These are phyloP conservation scores for Hirtodrosophila duncani DNA, from an alignment of 2,888 invertebrate genomes.

Conservation along the genomic window DNA sequence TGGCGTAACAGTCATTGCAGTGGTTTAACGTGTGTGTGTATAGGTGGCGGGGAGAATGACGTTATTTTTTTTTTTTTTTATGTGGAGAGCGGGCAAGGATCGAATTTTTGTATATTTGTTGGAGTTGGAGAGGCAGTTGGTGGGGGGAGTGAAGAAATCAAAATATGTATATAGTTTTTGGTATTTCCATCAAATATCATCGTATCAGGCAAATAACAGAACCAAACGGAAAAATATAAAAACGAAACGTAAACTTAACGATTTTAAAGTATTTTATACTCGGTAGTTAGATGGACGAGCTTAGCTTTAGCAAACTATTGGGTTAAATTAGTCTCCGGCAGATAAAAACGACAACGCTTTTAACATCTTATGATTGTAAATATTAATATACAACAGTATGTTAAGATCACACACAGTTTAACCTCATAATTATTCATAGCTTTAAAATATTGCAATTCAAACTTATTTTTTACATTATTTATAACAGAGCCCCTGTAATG, in stretches of 20 bases:
- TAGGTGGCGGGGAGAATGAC: slow-evolving; percentile 14
- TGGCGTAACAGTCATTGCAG: no score
- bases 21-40: slow-evolving; percentile 8
- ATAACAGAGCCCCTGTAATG: no score
- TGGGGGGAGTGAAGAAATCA: slow-evolving; percentile 48
- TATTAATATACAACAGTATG: not conserved
- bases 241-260: slow-evolving; percentile 26
- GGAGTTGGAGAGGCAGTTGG: not conserved
- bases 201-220: no score
- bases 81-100: slow-evolving; percentile 13
- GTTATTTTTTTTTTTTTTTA: slow-evolving; percentile 8
- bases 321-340: slow-evolving; percentile 17
- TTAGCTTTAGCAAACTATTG: slow-evolving; percentile 8
- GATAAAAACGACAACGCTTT: not conserved
- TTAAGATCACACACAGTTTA: not conserved
- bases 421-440: no score
- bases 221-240: slow-evolving; percentile 10
- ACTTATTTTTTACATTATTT: no score
- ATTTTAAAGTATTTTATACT: slow-evolving; percentile 9
- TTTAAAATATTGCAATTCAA: no score
- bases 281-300: slow-evolving; percentile 42
- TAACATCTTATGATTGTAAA: not conserved
- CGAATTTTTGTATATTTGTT: slow-evolving; percentile 13
- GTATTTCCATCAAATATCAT: slow-evolving; percentile 6
- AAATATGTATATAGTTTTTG: slow-evolving; percentile 46